phyloP scores from a whole-genome alignment of 2,888 invertebrate species.

The Polyommatus iphigenia region DNA sequence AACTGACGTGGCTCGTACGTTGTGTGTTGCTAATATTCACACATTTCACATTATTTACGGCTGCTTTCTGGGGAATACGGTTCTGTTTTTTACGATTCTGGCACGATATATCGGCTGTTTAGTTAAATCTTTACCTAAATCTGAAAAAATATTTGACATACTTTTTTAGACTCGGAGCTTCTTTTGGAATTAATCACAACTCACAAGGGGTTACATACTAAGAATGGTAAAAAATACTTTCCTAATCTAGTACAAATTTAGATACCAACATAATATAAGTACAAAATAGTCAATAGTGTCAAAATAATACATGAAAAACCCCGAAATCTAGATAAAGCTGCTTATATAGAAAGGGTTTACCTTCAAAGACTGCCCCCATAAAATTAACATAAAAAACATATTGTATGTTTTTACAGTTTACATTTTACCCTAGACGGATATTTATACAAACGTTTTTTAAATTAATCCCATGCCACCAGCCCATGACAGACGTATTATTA shows the following conservation, averaged over 20 bases:
- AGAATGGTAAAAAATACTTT: too few species aligned
- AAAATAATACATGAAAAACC: too few species aligned
- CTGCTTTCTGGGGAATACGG: neutral
- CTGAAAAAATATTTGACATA: too few species aligned
- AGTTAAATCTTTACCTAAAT: neutral
- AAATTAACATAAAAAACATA: neutral
- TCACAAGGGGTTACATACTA: neutral
- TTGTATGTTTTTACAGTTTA: neutral
- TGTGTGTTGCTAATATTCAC: slow-evolving; percentile 23
- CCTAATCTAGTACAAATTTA: too few species aligned
- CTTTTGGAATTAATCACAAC: neutral
- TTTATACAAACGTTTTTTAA: neutral
- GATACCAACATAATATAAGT: too few species aligned
- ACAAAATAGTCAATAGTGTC: too few species aligned
- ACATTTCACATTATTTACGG: slow-evolving; percentile 10
- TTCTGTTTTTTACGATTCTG: neutral
- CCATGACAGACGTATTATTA: neutral
- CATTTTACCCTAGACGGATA: neutral
- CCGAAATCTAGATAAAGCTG: neutral
- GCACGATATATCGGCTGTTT: neutral
- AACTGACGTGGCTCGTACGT: slow-evolving; percentile 21
- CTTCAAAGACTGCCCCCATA: neutral
- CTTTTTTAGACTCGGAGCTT: neutral
- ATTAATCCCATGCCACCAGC: neutral
- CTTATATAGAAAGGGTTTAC: neutral